Evolutionary conservation across 2,888 invertebrate species (phyloP), one percentile per base, ranked within the genome.

Genomic region (Trachelus troglodyta): DNA sequence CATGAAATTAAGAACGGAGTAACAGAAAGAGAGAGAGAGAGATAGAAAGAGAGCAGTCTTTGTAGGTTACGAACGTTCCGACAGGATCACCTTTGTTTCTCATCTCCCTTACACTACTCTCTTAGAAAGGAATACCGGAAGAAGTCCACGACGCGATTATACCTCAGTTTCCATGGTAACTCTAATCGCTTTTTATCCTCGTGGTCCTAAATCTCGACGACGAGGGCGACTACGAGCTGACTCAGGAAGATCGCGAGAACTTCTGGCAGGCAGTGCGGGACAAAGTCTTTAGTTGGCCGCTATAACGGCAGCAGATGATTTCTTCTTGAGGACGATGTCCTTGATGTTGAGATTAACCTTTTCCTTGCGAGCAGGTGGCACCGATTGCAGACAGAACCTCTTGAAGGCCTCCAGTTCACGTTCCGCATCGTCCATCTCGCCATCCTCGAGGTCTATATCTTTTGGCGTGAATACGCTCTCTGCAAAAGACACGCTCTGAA

Each of bases 321-420:
- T 94, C 90, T 94, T 94, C 91, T 94, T 94, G 82, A 95, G 92
- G 83, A 95, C 93, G 87, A 96, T 95, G 89, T 96, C 96, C 91
- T 96, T 96, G 86, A 97, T 93, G 92, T 97, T 96, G 86, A 96
- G 93, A 91, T 96, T 95, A 86, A 95, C 95, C 91, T 95, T 95
- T 82, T 96, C 96, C 89, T 96, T 95, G 85, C 95, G 94, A 82
- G 95, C 94, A 0, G 95, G 94, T 76, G 96, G 95, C 82, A 96
- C 95, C 82, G 96, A 97, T 90, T 96, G 96, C 88, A 96, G 95
- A 85, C 96, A 97, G 92, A 96, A 97, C 33, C 97, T 94, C 91
- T 98, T 97, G 92, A 97, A 97, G 2, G 96, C 96, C 89, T 97
- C 97, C 82, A 97, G 93, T 90, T 97, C 97, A 3, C 96, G 92